A percentile compares a stretch with the other conserved stretches of the same genome.
Conservation (phyloP, 1,140 invertebrate species). For the Asbolus verrucosus region DNA sequence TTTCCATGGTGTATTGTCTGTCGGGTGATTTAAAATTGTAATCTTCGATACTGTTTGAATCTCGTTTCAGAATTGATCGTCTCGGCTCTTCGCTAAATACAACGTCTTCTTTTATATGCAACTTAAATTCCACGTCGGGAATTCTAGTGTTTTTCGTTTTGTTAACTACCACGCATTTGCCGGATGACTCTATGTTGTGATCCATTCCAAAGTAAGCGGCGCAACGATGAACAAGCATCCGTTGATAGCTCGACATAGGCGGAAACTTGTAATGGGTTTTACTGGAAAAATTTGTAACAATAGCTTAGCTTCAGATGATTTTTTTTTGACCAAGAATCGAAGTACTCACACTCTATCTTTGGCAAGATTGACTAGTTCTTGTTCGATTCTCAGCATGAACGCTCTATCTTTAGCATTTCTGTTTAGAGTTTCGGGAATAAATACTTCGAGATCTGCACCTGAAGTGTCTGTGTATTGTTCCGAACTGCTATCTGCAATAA, state of each 20-base stretch:
- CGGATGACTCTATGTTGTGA: slow-evolving; percentile 91
- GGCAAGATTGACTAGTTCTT: slow-evolving; percentile 85
- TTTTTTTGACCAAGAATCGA: too few species aligned
- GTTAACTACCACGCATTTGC: slow-evolving; percentile 87
- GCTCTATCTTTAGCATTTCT: slow-evolving; percentile 89
- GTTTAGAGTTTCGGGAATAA: slow-evolving; percentile 91
- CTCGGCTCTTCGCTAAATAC: slow-evolving; percentile 75
- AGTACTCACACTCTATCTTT: slow-evolving; percentile 82
- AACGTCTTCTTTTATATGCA: slow-evolving; percentile 72
- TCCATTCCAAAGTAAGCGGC: slow-evolving; percentile 94
- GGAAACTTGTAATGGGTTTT: slow-evolving; percentile 85
- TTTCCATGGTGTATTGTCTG: slow-evolving; percentile 73
- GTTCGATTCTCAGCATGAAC: slow-evolving; percentile 87
- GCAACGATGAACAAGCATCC: slow-evolving; percentile 94
- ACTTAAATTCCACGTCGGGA: slow-evolving; percentile 73
- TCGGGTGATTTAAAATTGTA: slow-evolving; percentile 73
- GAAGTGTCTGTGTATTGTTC: slow-evolving; percentile 84
- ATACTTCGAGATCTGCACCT: slow-evolving; percentile 85
- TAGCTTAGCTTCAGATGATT: too few species aligned
- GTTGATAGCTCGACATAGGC: slow-evolving; percentile 92
- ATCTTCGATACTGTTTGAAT: slow-evolving; percentile 83
- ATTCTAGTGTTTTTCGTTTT: slow-evolving; percentile 82
- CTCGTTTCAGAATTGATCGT: slow-evolving; percentile 85
- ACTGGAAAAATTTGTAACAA: slow-evolving; percentile 59
- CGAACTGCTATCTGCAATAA: slow-evolving; percentile 80